Conservation (phyloP, 2,113 vertebrate genomes). For the Morone chrysops region DNA sequence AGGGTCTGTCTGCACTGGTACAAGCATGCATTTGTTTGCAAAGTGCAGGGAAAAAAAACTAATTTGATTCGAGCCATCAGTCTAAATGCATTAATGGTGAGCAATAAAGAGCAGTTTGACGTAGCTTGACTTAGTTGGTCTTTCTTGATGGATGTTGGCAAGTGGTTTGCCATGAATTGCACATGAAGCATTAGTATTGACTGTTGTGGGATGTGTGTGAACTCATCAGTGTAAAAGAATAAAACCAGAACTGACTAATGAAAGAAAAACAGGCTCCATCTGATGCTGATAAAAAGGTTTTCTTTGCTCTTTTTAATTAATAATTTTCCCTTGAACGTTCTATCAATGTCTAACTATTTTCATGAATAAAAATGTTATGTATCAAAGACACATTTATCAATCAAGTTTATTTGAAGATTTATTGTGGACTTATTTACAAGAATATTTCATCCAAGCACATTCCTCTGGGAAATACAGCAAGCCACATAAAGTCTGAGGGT, state of each 20-base stretch:
- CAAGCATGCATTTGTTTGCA: background rate
- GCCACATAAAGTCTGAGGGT: background rate
- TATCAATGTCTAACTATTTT: background rate
- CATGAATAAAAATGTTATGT: background rate
- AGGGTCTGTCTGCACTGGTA: background rate
- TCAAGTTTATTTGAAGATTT: too few species aligned
- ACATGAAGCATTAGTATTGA: slow-evolving; percentile 34
- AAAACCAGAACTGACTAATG: slow-evolving; percentile 23
- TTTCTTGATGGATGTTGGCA: background rate
- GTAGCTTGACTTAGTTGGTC: background rate
- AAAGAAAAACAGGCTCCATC: background rate
- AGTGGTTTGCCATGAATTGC: slow-evolving; percentile 11
- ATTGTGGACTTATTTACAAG: background rate
- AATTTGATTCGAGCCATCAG: background rate
- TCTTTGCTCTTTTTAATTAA: background rate
- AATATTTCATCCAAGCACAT: slow-evolving; percentile 4
- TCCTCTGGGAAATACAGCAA: background rate
- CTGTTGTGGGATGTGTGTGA: slow-evolving; percentile 28
- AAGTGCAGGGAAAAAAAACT: background rate
- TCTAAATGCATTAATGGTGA: slow-evolving; percentile 34
- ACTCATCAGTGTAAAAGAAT: background rate
- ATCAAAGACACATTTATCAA: background rate
- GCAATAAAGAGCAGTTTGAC: slow-evolving; percentile 21
- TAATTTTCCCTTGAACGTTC: background rate
- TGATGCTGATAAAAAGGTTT: background rate